Base-by-base conservation (phyloP, 2,113 vertebrate genomes). In the Peucedramus taeniatus region DNA sequence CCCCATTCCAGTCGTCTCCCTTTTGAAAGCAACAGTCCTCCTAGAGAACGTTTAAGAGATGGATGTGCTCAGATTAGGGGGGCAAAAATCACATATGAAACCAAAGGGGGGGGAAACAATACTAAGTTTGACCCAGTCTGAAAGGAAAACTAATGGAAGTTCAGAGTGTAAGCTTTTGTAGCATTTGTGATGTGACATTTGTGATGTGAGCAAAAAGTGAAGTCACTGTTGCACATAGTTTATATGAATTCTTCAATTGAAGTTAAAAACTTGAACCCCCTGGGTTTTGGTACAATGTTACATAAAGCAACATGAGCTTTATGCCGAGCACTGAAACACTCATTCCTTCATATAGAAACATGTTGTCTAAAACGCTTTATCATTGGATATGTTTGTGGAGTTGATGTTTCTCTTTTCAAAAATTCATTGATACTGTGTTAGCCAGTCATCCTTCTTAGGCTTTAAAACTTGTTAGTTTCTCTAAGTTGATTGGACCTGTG, bases 61-160 rank as follows among this genome's bases (percentile, higher is more conserved):
- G 4, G 5, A 24, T 26, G 26, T 23, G 18, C 2, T 63, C 0
- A 1, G 22, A n/a, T 17, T 33, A 31, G 10, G 26, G 11, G 9
- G 8, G 2, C 5, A 14, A 49, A 47, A 6, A 15, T 0, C 7
- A 28, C 14, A 16, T 31, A 11, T 61, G 63, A 40, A 61, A 31
- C 4, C 7, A 17, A 56, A 40, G 5, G 6, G 17, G 17, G 51
- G n/a, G 87, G 28, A 45, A 82, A 61, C 9, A 82, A 8, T 63
- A 35, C 3, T 39, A 44, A 27, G 7, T 59, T 42, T 85, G 33
- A 15, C 27, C 28, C 31, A 39, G 9, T 39, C 19, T 31, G 77
- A 64, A 72, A 45, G 33, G 26, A 78, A 84, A 23, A 74, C 30
- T 40, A 24, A 15, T 30, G 42, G 26, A 65, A 75, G 9, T n/a